Base-by-base conservation (phyloP, 2,888 invertebrate species). In the Polydrusus tereticollis region DNA sequence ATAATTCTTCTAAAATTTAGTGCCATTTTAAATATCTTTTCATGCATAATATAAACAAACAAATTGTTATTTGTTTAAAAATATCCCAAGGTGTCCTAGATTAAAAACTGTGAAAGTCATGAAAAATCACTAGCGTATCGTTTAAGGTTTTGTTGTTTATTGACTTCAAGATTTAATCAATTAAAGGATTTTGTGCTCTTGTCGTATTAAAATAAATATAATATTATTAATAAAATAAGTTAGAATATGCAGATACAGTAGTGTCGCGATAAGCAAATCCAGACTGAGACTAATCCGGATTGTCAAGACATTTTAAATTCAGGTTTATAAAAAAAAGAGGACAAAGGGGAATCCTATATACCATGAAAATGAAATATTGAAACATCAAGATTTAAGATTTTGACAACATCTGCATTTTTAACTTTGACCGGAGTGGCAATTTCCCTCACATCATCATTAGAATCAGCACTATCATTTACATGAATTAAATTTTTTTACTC, bases 401-500 rank as follows among this genome's bases (percentile, higher is more conserved):
- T 36, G 36, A 36, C 36, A 36, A 2, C 60, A 62, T 66, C 23
- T 69, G 21, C 6, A 60, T 60, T n/a, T 60, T 16, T 60, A 60
- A 60, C 20, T 41, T 43, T 60, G 38, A n/a, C 18, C 20, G 43
- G 16, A 60, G 41, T 14, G 43, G 38, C 20, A 60, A 43, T 41
- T 60, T 60, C 60, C 41, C 4, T 60, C 20, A 60, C n/a, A 60
- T 60, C 60, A 41, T 60, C 38, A 20, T 60, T 21, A 41, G 62
- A 62, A 23, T 69, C 36, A 47, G 23, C 18, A 62, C 26, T 60
- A 43, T 63, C 38, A 45, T 69, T 43, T 47, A 5, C 52, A 38
- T 50, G 45, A 52, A 43, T 29, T 66, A 71, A 59, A 71, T 58
- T 55, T 65, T 71, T 45, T 45, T 23, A 10, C 21, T 47, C 55